Evolutionary conservation across 1,140 invertebrate species (phyloP), one percentile per base, ranked within the genome.

Genomic region (Drosophila sp.): DNA sequence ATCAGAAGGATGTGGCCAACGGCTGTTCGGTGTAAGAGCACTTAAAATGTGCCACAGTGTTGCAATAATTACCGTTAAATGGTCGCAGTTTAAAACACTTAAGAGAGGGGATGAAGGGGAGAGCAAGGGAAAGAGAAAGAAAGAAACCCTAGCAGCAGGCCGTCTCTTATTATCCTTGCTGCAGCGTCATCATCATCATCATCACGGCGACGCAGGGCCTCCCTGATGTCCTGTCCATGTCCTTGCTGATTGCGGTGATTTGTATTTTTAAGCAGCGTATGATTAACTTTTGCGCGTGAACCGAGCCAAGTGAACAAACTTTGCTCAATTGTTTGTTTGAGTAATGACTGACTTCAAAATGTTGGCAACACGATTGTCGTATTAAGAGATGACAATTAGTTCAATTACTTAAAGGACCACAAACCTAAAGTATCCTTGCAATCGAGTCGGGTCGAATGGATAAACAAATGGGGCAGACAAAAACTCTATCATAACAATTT

Each of bases 41-140:
- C 83, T 87, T 87, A 87, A 89, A 86, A 87, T 89, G 83, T 87
- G 84, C 84, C 80, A 89, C 83, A 89, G 84, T 89, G 83, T 87
- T 87, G 83, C 83, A 87, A 87, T 87, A 87, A 87, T 87, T 87
- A 84, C 84, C 80, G 70, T 84, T 87, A 87, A 87, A 87, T 89
- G 83, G 70, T 80, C 80, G 78, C 84, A 80, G 80, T 87, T 87
- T 80, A 87, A 83, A 89, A 84, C 83, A 70, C 84, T 84, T 80
- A 74, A 76, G 73, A n/a, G 50, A 58, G 50, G 10, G n/a, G 60
- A 41, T 17, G 47, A 33, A 62, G 32, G 40, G 25, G 23, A 25
- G 35, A 41, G 57, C 40, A 29, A 29, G 33, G 10, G 17, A 23
- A 32, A 23, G 40, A 75, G 58, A 17, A 38, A 38, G 41, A 68